Conservation (phyloP, 1,140 invertebrate species). For the Melitaea cinxia region DNA sequence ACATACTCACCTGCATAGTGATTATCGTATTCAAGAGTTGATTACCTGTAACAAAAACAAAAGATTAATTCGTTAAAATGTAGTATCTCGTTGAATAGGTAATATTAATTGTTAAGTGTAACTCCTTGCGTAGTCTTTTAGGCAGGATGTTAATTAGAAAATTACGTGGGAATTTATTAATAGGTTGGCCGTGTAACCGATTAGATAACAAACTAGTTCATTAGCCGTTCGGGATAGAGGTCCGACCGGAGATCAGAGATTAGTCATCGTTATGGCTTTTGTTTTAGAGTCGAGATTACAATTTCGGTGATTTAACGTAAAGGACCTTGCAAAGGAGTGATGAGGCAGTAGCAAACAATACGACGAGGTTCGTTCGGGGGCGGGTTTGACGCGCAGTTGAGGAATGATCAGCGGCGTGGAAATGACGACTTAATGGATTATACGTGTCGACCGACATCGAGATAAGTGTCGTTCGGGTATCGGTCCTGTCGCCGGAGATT, state of each 20-base stretch:
- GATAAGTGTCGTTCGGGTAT: constrained; percentile 76
- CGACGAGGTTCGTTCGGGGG: constrained; percentile 58
- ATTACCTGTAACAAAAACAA: constrained; percentile 72
- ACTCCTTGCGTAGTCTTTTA: constrained; percentile 16
- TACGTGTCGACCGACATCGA: constrained; percentile 76
- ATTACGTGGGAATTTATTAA: constrained; percentile 77
- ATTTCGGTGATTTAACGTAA: constrained; percentile 35
- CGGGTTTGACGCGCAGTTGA: constrained; percentile 74
- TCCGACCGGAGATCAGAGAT: constrained; percentile 25
- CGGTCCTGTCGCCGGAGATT: constrained; percentile 71
- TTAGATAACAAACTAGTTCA: constrained; percentile 79
- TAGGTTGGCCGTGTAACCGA: constrained; percentile 69
- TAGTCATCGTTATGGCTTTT: constrained; percentile 32
- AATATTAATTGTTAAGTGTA: constrained; percentile 20
- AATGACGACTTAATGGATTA: constrained; percentile 82
- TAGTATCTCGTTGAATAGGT: constrained; percentile 5
- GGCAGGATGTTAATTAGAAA: constrained; percentile 74
- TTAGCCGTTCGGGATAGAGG: constrained; percentile 59
- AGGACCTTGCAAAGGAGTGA: constrained; percentile 60
- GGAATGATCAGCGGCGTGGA: constrained; percentile 77
- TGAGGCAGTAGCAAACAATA: constrained; percentile 76
- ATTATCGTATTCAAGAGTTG: constrained; percentile 29
- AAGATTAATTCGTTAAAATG: constrained; percentile 17
- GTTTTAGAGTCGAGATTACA: constrained; percentile 55
- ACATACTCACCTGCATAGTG: neutral